A percentile compares a stretch with the other conserved stretches of the same genome.
Evolutionary conservation across 2,888 invertebrate genomes (phyloP).

Genomic region (Ophion obscuratus): DNA sequence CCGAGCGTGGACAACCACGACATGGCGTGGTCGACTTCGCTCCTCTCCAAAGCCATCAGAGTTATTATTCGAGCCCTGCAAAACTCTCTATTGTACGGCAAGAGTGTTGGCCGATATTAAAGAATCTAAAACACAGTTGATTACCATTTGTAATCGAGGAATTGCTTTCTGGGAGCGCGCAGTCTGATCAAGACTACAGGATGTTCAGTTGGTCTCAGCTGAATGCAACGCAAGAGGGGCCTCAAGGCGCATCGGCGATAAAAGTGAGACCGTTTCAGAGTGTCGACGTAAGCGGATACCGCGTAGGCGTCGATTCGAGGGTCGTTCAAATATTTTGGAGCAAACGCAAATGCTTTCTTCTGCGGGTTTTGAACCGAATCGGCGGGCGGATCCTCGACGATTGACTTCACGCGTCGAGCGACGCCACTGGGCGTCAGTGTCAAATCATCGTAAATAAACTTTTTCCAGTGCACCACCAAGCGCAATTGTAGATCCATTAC

Average conservation of each 20-base stretch:
- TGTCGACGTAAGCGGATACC: slow-evolving; percentile 74
- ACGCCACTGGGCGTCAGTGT: slow-evolving; percentile 61
- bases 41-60: slow-evolving; percentile 86
- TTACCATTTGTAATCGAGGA: slow-evolving; percentile 90
- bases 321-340: slow-evolving; percentile 68
- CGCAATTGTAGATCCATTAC: slow-evolving; percentile 61
- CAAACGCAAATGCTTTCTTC: slow-evolving; percentile 40
- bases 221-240: slow-evolving; percentile 60
- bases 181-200: slow-evolving; percentile 84
- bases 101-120: background rate
- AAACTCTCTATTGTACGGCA: slow-evolving; percentile 22
- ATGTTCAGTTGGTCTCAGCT: background rate
- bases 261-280: slow-evolving; percentile 70
- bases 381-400: background rate
- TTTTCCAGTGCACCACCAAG: slow-evolving; percentile 73
- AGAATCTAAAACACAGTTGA: slow-evolving; percentile 63
- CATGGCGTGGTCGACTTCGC: slow-evolving; percentile 93
- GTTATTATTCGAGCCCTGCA: slow-evolving; percentile 85
- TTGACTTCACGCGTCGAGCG: slow-evolving; percentile 43
- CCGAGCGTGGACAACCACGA: slow-evolving; percentile 98
- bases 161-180: slow-evolving; percentile 86
- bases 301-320: slow-evolving; percentile 76
- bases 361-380: background rate
- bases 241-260: slow-evolving; percentile 74
- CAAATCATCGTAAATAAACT: slow-evolving; percentile 76